phyloP scores from a whole-genome alignment of 2,888 invertebrate species.

The Onthophagus sagittarius region DNA sequence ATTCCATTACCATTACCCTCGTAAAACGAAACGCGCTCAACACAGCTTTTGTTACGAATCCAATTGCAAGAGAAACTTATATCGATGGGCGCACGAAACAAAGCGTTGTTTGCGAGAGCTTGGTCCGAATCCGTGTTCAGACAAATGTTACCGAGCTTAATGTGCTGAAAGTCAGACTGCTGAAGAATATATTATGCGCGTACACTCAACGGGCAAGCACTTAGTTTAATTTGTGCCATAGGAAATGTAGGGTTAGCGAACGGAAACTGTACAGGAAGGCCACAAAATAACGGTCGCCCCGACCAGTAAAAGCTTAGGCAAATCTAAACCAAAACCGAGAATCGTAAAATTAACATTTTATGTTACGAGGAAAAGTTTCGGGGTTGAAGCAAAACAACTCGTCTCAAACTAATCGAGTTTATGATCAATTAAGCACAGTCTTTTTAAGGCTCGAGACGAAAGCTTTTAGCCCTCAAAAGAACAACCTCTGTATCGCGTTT shows the following conservation, averaged over 20 bases:
- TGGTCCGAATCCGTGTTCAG: background rate
- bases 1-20: background rate
- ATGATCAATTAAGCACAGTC: background rate
- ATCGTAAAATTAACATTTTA: constrained; percentile 30
- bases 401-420: background rate
- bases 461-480: background rate
- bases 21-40: background rate
- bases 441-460: background rate
- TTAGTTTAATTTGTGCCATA: constrained; percentile 23
- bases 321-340: constrained; percentile 25
- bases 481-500: background rate
- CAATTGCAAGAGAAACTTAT: background rate
- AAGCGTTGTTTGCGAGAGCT: background rate
- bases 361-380: constrained; percentile 7
- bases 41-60: background rate
- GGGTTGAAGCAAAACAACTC: background rate
- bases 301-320: constrained; percentile 26
- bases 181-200: constrained; percentile 20
- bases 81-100: background rate
- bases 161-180: constrained; percentile 1
- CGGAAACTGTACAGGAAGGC: background rate
- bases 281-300: constrained; percentile 2
- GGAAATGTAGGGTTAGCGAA: constrained; percentile 1
- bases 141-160: background rate
- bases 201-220: constrained; percentile 17